phyloP scores from a whole-genome alignment of 2,113 vertebrate species.

The Aleadryas rufinucha region DNA sequence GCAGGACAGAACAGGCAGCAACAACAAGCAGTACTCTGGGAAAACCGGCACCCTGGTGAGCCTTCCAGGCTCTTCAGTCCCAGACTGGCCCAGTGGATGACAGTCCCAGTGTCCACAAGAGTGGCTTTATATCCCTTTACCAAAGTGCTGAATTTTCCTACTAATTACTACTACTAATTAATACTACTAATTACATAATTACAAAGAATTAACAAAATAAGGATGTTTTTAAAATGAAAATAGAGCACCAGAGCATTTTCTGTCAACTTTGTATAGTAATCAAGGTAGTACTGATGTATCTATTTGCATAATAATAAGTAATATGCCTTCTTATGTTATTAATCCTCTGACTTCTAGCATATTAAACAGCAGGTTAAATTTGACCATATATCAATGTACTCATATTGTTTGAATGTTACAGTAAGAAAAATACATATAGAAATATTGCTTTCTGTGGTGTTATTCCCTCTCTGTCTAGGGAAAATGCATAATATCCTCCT shows the following conservation, averaged over 20 bases:
- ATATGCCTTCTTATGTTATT: background rate
- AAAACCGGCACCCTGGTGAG: rapidly evolving
- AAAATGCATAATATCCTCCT: background rate
- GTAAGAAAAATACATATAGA: background rate
- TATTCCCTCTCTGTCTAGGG: background rate
- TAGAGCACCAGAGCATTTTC: background rate
- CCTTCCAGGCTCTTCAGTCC: no score
- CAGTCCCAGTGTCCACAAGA: background rate
- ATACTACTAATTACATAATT: background rate
- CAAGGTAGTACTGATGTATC: background rate
- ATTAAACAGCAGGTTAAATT: background rate
- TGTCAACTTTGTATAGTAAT: background rate
- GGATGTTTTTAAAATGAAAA: background rate
- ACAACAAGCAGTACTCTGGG: no score
- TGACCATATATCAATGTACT: background rate
- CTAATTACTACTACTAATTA: background rate
- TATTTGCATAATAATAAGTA: background rate
- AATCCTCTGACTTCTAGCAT: background rate
- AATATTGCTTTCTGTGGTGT: background rate
- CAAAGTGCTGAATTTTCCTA: background rate
- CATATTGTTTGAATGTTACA: background rate
- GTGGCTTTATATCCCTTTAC: background rate
- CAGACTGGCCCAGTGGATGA: background rate
- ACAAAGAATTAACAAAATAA: background rate
- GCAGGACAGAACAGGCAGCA: background rate